Percentiles rank a stretch among this genome's conserved stretches.
Conservation (phyloP, 2,888 invertebrate genomes). For the Pseudococcus viburni region DNA sequence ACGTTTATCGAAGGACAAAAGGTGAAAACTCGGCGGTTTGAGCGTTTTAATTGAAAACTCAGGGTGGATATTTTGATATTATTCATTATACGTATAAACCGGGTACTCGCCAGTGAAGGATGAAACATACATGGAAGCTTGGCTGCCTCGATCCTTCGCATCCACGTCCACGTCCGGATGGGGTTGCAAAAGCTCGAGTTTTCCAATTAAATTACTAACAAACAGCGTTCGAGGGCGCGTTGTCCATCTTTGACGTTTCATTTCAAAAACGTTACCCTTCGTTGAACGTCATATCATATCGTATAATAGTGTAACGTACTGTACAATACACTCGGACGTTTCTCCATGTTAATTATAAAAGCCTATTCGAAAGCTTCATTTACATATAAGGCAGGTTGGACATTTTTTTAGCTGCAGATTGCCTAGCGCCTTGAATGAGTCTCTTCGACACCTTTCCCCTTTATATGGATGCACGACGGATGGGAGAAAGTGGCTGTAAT, state of each 20-base stretch:
- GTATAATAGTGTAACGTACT: background rate
- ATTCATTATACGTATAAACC: slow-evolving; percentile 14
- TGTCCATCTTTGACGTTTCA: slow-evolving; percentile 63
- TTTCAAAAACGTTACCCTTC: slow-evolving; percentile 58
- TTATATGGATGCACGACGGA: background rate
- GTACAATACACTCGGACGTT: slow-evolving; percentile 8
- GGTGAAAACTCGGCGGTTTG: background rate
- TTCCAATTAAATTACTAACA: slow-evolving; percentile 64
- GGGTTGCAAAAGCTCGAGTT: slow-evolving; percentile 53
- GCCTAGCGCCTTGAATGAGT: background rate
- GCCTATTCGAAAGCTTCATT: slow-evolving; percentile 8
- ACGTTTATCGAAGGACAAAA: slow-evolving; percentile 16
- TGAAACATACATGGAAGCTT: slow-evolving; percentile 35
- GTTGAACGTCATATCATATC: slow-evolving; percentile 47
- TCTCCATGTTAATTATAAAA: slow-evolving; percentile 39
- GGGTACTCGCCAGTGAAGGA: slow-evolving; percentile 19
- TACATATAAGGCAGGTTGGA: slow-evolving; percentile 18
- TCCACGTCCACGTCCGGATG: background rate
- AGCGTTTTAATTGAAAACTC: slow-evolving; percentile 53
- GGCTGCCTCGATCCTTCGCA: background rate
- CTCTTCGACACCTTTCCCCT: background rate
- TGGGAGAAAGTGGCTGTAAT: background rate
- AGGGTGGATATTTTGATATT: slow-evolving; percentile 36
- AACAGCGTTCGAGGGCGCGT: slow-evolving; percentile 41
- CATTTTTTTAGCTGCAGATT: background rate